Percentiles rank a stretch among this genome's conserved stretches.
phyloP scores from a whole-genome alignment of 2,113 vertebrate genomes.

The Terrapene triunguis region DNA sequence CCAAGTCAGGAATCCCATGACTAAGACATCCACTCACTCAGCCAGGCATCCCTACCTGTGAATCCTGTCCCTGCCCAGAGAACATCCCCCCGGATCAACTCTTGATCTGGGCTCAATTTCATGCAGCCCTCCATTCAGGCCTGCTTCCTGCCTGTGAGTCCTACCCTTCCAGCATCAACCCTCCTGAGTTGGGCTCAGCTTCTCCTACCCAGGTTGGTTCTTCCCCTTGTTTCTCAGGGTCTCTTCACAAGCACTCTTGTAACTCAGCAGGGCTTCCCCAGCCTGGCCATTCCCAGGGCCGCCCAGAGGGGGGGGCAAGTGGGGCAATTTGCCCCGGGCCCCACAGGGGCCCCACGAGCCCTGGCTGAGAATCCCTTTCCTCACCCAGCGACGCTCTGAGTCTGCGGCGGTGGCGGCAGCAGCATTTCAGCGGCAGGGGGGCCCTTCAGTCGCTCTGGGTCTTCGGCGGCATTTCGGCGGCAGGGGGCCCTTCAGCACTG shows the following conservation, averaged over 20 bases:
- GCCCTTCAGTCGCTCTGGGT: too few species aligned
- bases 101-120: neutral
- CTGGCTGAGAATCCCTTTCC: too few species aligned
- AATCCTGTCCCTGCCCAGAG: neutral
- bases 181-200: neutral
- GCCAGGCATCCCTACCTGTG: neutral
- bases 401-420: too few species aligned
- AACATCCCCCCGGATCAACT: neutral
- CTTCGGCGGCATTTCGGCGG: too few species aligned
- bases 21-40: neutral
- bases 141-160: neutral
- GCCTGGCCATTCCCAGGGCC: neutral
- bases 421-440: too few species aligned
- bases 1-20: neutral
- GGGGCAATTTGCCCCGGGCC: too few species aligned
- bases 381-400: too few species aligned
- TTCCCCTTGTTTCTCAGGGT: neutral
- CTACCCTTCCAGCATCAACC: neutral
- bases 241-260: neutral
- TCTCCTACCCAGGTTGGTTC: neutral
- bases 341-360: too few species aligned
- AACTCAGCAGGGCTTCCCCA: neutral
- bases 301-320: too few species aligned
- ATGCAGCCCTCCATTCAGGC: neutral
- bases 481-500: too few species aligned